A percentile compares a stretch with the other conserved stretches of the same genome.
Conservation (phyloP, 2,888 invertebrate species). For the Drosophila putrida region DNA sequence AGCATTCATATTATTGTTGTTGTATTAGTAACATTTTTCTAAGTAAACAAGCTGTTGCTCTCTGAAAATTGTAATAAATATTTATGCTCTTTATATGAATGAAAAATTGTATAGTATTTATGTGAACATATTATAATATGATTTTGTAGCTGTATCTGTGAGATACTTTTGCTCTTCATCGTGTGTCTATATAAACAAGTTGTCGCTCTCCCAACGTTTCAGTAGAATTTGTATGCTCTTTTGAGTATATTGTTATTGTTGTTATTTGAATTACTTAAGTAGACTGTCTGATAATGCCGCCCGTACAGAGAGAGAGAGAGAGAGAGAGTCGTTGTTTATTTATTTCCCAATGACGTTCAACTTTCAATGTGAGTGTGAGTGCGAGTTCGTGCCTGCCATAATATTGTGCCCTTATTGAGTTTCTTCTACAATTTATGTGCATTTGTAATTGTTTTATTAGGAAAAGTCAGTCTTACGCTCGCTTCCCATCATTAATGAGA, state of each 20-base stretch:
- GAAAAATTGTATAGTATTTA: background rate
- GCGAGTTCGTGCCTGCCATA: constrained; percentile 36
- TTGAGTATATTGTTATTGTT: constrained; percentile 10
- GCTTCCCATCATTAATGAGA: constrained; percentile 73
- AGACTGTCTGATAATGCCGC: constrained; percentile 18
- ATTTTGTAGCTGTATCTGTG: constrained; percentile 6
- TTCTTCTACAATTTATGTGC: constrained; percentile 64
- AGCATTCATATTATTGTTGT: background rate
- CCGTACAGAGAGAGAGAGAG: background rate
- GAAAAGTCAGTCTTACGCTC: constrained; percentile 33
- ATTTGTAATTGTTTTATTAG: constrained; percentile 73
- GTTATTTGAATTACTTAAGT: constrained; percentile 14
- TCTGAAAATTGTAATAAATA: background rate
- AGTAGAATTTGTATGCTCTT: constrained; percentile 8
- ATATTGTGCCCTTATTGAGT: constrained; percentile 49
- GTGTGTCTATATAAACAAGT: constrained; percentile 2
- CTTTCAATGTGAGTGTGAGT: background rate
- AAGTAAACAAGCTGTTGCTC: background rate
- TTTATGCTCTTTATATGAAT: background rate
- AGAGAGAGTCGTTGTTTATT: constrained; percentile 44
- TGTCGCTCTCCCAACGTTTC: background rate
- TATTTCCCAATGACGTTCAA: constrained; percentile 27
- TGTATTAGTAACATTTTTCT: background rate
- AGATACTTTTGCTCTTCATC: constrained; percentile 4
- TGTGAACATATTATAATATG: background rate